phyloP scores from a whole-genome alignment of 2,888 invertebrate species.

The Chrysodeixis includens region DNA sequence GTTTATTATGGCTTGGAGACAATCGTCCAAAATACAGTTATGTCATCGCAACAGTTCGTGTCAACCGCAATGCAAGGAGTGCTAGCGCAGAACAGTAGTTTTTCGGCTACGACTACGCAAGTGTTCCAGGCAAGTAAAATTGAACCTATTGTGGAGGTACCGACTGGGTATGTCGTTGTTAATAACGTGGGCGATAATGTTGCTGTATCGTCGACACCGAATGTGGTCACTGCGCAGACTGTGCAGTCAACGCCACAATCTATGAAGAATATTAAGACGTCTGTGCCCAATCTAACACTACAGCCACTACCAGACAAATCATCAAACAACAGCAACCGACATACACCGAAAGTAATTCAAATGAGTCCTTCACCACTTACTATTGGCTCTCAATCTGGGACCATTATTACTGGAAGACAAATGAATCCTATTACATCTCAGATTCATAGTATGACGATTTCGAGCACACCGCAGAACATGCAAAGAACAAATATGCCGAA shows the following conservation, averaged over 20 bases:
- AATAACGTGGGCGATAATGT: constrained; percentile 90
- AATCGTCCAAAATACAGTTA: constrained; percentile 95
- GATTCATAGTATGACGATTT: constrained; percentile 82
- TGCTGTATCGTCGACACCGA: constrained; percentile 78
- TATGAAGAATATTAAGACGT: constrained; percentile 80
- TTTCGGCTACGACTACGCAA: constrained; percentile 95
- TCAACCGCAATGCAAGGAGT: constrained; percentile 95
- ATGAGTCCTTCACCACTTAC: constrained; percentile 77
- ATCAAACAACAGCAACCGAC: constrained; percentile 69
- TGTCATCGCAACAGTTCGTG: constrained; percentile 96
- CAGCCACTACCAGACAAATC: constrained; percentile 86
- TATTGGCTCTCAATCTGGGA: constrained; percentile 75
- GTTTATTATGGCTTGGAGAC: constrained; percentile 95
- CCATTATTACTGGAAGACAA: constrained; percentile 78
- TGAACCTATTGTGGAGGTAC: constrained; percentile 94
- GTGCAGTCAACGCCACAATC: constrained; percentile 81
- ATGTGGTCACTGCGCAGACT: constrained; percentile 82
- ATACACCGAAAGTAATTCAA: constrained; percentile 84
- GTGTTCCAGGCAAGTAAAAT: constrained; percentile 96
- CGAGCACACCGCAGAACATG: constrained; percentile 77
- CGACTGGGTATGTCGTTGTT: constrained; percentile 92
- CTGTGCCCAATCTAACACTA: constrained; percentile 83
- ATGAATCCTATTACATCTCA: constrained; percentile 87
- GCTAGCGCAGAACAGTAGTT: constrained; percentile 94
- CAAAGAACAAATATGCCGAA: constrained; percentile 78